These are phyloP conservation scores for Stramonita haemastoma DNA, from an alignment of 2,888 invertebrate species.

Conservation along the genomic window DNA sequence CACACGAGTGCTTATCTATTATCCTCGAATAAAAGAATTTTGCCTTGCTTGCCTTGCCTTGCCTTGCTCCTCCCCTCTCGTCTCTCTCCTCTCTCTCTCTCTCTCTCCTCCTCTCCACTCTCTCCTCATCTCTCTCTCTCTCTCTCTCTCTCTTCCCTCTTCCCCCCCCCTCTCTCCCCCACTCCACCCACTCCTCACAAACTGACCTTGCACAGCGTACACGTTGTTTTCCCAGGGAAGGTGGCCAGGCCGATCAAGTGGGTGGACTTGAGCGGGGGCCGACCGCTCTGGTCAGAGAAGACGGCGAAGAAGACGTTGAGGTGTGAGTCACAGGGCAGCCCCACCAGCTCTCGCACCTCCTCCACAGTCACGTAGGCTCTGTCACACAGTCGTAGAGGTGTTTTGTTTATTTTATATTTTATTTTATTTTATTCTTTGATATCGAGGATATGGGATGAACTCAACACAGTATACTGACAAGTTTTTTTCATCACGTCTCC, in stretches of 20 bases:
- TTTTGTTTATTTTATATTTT: no score
- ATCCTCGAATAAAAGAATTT: no score
- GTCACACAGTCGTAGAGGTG: conserved; percentile 13
- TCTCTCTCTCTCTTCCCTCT: background rate
- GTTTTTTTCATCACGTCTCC: no score
- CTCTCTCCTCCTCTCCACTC: background rate
- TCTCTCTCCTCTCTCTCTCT: background rate
- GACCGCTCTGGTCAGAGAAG: conserved; percentile 51
- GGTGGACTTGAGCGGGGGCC: conserved; percentile 36
- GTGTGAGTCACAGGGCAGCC: conserved; percentile 53
- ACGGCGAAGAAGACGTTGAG: conserved; percentile 72
- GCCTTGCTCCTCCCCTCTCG: no score
- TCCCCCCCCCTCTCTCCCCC: no score
- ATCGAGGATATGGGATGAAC: no score
- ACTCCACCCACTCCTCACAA: background rate
- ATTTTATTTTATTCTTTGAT: no score
- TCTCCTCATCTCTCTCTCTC: background rate
- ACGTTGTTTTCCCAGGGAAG: conserved; percentile 74
- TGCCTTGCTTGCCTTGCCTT: no score
- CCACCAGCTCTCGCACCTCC: conserved; percentile 65
- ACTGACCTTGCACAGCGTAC: conserved; percentile 63
- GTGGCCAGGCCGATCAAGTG: conserved; percentile 72
- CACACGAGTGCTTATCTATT: no score
- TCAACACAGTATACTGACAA: no score
- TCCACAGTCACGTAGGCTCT: conserved; percentile 69